Evolutionary conservation across 1,140 invertebrate genomes (phyloP).

Genomic region (Popillia japonica): DNA sequence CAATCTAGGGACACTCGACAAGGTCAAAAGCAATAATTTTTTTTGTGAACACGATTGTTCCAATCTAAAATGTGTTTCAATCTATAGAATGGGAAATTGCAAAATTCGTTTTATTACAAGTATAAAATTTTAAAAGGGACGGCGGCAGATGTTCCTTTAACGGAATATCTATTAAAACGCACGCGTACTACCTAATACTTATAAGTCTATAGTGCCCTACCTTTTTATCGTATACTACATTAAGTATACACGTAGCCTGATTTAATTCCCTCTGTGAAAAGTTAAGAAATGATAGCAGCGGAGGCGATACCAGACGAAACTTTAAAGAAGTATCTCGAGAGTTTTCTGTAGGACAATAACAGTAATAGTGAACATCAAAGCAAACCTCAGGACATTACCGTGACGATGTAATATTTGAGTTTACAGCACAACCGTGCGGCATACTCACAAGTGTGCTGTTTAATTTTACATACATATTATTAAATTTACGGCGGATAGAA

Average conservation of each 20-base stretch:
- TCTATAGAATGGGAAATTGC: neutral
- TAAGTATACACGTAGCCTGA: neutral
- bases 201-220: neutral
- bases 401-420: neutral
- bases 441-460: neutral
- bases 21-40: neutral
- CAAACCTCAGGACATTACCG: neutral
- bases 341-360: neutral
- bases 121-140: constrained; percentile 16
- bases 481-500: neutral
- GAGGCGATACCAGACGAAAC: too few species aligned
- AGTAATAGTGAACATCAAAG: constrained; percentile 8
- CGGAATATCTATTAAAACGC: neutral
- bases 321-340: too few species aligned
- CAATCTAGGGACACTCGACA: constrained; percentile 11
- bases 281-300: too few species aligned
- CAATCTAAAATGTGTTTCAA: constrained; percentile 8
- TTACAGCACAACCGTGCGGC: neutral
- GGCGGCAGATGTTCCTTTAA: constrained; percentile 2
- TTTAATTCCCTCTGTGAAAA: too few species aligned
- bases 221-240: neutral
- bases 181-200: neutral
- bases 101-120: constrained; percentile 4
- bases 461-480: neutral
- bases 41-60: constrained; percentile 5